Evolutionary conservation across 1,140 invertebrate species (phyloP), one percentile per base, ranked within the genome.

Genomic region (Drosophila elegans): DNA sequence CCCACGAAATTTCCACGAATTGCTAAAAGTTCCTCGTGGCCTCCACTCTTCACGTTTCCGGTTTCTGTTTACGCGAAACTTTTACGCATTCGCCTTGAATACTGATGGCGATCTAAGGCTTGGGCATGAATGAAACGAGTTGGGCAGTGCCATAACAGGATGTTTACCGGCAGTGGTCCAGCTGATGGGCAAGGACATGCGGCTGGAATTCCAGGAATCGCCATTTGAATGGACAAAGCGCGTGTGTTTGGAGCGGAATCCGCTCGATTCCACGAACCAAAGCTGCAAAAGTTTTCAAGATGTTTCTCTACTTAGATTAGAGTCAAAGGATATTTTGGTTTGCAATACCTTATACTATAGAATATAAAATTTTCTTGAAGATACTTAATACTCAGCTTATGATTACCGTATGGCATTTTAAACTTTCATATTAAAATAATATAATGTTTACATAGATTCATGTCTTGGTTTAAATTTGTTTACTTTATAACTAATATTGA

Each of bases 41-140:
- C 44, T 67, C 44, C 60, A 32, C 54, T 49, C 46, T 25, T 49
- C 66, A 29, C 12, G 12, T 71, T 83, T 83, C 80, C 80, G 80
- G 80, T 86, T 80, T 60, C 54, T 86, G 68, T 82, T 85, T 85
- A 85, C 82, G 82, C 81, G 84, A 86, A 85, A 56, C 60, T 83
- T 74, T 85, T 82, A 82, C 79, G 79, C 79, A 82, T 82, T 74
- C 77, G 49, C 62, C 60, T 60, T 45, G 59, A 53, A 63, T 51
- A 45, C 45, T 57, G 48, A 55, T 68, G 41, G 49, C 52, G 66
- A 72, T 57, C 51, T 57, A 13, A 25, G 11, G 6, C 13, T 29
- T 3, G 42, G 32, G 13, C 53, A 68, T 77, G 76, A 85, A 84
- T 84, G 80, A 86, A 78, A 78, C 60, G 56, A 69, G 81, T 81